These are phyloP conservation scores for pig (Sus scrofa) DNA, from an alignment of 2,113 vertebrate species.

Conservation along the genomic window T2T-Sscrofa CM000816.6:48971001-48971500, in stretches of 20 bases:
- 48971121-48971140: not conserved
- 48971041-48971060: too few species aligned
- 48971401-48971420: constrained; percentile 83
- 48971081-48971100: too few species aligned
- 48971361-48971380: constrained; percentile 77
- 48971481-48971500: constrained; percentile 69
- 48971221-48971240: not conserved
- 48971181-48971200: not conserved
- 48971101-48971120: too few species aligned
- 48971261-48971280: not conserved
- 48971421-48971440: constrained; percentile 84
- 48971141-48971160: not conserved
- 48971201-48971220: too few species aligned
- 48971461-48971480: constrained; percentile 69
- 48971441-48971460: constrained; percentile 76
- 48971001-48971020: too few species aligned
- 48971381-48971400: constrained; percentile 84
- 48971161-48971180: not conserved
- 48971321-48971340: constrained; percentile 57
- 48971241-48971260: not conserved
- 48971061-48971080: too few species aligned
- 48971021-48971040: too few species aligned
- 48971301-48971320: constrained; percentile 20
- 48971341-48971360: constrained; percentile 84
- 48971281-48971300: not conserved